Conservation (phyloP, 2,888 invertebrate genomes). For the Theretra japonica region DNA sequence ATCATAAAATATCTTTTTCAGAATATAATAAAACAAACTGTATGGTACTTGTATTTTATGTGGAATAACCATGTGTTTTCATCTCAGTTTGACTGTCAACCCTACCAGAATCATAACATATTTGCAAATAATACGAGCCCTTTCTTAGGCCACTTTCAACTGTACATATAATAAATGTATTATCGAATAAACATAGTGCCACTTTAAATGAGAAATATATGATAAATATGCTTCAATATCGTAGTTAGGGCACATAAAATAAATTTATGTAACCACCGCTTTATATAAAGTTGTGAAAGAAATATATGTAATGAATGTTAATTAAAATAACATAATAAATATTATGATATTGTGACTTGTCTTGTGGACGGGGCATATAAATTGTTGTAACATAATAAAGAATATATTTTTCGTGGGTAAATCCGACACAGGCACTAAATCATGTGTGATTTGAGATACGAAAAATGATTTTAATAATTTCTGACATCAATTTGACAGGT, state of each 20-base stretch:
- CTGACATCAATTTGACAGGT: background rate
- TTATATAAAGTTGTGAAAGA: conserved; percentile 54
- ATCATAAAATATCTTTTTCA: background rate
- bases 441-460: background rate
- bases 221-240: conserved; percentile 35
- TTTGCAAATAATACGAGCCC: background rate
- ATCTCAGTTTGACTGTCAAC: background rate
- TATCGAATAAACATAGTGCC: conserved; percentile 44
- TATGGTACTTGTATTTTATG: background rate
- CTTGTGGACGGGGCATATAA: conserved; percentile 50
- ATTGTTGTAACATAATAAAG: conserved; percentile 22
- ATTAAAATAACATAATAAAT: conserved; percentile 32
- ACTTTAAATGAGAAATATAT: conserved; percentile 37
- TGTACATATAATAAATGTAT: conserved; percentile 39
- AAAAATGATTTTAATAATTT: background rate
- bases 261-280: conserved; percentile 50
- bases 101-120: background rate
- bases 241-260: conserved; percentile 35
- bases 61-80: background rate
- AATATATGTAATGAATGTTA: conserved; percentile 31
- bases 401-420: conserved; percentile 2
- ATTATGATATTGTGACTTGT: conserved; percentile 50
- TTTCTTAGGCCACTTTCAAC: conserved; percentile 28
- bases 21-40: background rate
- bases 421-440: background rate